Percentiles rank a stretch among this genome's conserved stretches.
phyloP scores from a whole-genome alignment of 2,888 invertebrate species.

The Amphimallon solstitiale region DNA sequence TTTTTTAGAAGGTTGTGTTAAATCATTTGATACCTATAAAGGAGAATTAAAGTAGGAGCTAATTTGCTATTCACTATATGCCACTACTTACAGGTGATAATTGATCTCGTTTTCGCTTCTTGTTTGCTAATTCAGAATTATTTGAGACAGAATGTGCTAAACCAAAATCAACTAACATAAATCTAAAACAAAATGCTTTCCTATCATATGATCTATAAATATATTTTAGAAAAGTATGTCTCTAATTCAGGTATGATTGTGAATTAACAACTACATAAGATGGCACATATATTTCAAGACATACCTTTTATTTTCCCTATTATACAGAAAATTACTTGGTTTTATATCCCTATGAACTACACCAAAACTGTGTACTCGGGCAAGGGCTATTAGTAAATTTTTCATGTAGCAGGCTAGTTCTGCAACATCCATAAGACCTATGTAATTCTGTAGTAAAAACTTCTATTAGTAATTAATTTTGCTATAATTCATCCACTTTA shows the following conservation, averaged over 20 bases:
- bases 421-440: conserved; percentile 72
- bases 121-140: conserved; percentile 12
- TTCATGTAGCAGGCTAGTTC: conserved; percentile 84
- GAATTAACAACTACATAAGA: conserved; percentile 18
- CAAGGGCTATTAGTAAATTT: conserved; percentile 80
- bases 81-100: conserved; percentile 32
- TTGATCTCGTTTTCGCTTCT: conserved; percentile 34
- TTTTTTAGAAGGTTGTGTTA: conserved; percentile 1
- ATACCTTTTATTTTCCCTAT: conserved; percentile 73
- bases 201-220: too few species aligned
- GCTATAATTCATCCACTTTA: too few species aligned
- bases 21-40: conserved; percentile 4
- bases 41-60: background rate
- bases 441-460: conserved; percentile 83
- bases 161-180: conserved; percentile 89
- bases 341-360: conserved; percentile 92
- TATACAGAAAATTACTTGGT: conserved; percentile 91
- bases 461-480: too few species aligned
- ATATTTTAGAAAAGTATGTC: too few species aligned
- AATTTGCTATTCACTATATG: background rate
- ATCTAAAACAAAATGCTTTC: conserved; percentile 63
- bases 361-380: conserved; percentile 82
- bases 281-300: conserved; percentile 29
- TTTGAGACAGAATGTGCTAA: conserved; percentile 75
- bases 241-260: background rate